These are phyloP conservation scores for Drosophila austrosaltans DNA, from an alignment of 2,888 invertebrate species.

Conservation along the genomic window DNA sequence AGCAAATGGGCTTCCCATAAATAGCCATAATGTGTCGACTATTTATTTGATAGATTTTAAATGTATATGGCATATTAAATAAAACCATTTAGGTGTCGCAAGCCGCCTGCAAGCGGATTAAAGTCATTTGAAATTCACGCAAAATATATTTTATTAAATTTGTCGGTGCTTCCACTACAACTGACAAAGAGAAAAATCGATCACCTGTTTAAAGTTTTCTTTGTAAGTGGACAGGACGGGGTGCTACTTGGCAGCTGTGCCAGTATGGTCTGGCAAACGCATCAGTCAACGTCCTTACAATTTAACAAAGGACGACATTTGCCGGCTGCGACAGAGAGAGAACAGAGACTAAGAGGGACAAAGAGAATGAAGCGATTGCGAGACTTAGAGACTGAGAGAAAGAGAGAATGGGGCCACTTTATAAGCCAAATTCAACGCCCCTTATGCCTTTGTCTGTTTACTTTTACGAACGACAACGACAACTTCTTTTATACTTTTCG, in stretches of 20 bases:
- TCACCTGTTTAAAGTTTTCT: slow-evolving; percentile 70
- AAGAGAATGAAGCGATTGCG: too few species aligned
- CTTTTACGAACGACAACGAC: slow-evolving; percentile 46
- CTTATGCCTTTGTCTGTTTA: slow-evolving; percentile 69
- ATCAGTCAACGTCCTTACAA: slow-evolving; percentile 79
- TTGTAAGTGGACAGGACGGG: slow-evolving; percentile 23
- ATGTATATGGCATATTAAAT: slow-evolving; percentile 35
- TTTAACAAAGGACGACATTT: slow-evolving; percentile 69
- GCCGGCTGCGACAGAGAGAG: slow-evolving; percentile 51
- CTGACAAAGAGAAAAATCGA: slow-evolving; percentile 60
- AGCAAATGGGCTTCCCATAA: slow-evolving; percentile 38
- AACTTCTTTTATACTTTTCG: slow-evolving; percentile 40
- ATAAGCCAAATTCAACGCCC: slow-evolving; percentile 62
- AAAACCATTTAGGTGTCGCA: slow-evolving; percentile 45
- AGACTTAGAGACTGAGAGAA: slow-evolving; percentile 18
- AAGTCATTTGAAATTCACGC: slow-evolving; percentile 30
- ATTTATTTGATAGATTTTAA: slow-evolving; percentile 41
- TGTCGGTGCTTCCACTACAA: slow-evolving; percentile 15
- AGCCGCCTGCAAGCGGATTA: slow-evolving; percentile 48
- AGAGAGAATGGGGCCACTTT: slow-evolving; percentile 63
- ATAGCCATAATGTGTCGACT: slow-evolving; percentile 34
- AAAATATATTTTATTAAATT: slow-evolving; percentile 46
- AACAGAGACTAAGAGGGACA: slow-evolving; percentile 18
- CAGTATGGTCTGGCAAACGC: slow-evolving; percentile 69
- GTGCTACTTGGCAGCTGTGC: slow-evolving; percentile 68